Evolutionary conservation across 2,888 invertebrate genomes (phyloP).

Genomic region (Eupeodes latifasciatus): DNA sequence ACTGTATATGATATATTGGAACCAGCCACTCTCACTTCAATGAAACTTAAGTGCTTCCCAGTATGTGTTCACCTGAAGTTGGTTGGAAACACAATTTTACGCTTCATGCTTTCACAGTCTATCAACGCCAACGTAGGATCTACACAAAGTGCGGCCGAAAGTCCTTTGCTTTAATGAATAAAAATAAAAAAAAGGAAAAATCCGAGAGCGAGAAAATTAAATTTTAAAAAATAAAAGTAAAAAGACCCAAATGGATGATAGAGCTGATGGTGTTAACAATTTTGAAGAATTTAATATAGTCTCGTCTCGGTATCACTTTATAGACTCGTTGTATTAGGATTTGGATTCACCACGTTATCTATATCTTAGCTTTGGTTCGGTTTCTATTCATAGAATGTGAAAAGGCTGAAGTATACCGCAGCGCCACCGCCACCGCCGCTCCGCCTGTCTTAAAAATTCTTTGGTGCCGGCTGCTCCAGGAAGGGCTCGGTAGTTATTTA

Average conservation of each 20-base stretch:
- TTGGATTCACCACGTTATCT: slow-evolving; percentile 40
- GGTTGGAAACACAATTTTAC: slow-evolving; percentile 69
- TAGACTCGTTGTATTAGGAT: slow-evolving; percentile 19
- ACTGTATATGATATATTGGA: no score
- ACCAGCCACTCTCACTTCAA: not conserved
- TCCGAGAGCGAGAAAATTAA: slow-evolving; percentile 1
- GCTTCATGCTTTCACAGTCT: slow-evolving; percentile 64
- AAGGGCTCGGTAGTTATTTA: slow-evolving; percentile 52
- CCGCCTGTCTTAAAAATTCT: not conserved
- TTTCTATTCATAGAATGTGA: slow-evolving; percentile 1
- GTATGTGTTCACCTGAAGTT: slow-evolving; percentile 70
- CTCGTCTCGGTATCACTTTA: slow-evolving; percentile 66
- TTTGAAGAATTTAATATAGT: slow-evolving; percentile 63
- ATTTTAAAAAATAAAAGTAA: slow-evolving; percentile 3
- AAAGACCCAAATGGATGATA: slow-evolving; percentile 13
- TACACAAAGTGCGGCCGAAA: slow-evolving; percentile 55
- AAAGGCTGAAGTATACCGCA: no score
- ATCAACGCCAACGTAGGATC: not conserved
- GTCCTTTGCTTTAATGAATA: slow-evolving; percentile 30
- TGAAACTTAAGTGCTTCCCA: slow-evolving; percentile 55
- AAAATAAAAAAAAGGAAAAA: slow-evolving; percentile 43
- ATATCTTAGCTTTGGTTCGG: slow-evolving; percentile 3
- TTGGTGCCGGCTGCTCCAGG: slow-evolving; percentile 14
- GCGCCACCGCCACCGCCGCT: no score
- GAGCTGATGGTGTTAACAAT: slow-evolving; percentile 34